These are phyloP conservation scores for Corydoras sp. DNA, from an alignment of 2,113 vertebrate genomes.

Conservation along the genomic window DNA sequence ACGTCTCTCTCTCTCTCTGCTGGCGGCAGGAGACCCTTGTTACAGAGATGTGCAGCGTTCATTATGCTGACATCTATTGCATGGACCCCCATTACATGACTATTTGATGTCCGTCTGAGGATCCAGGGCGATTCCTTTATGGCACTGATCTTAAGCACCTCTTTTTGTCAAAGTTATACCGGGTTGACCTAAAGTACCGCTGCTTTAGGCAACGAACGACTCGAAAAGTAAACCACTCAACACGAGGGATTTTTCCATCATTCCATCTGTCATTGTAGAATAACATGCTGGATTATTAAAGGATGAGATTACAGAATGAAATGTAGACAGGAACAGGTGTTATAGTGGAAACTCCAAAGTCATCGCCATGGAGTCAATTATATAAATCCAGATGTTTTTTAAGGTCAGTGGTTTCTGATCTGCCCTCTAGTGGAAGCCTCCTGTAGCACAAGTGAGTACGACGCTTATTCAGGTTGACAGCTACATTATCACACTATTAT, in stretches of 20 bases:
- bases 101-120: conserved; percentile 32
- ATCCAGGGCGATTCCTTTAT: conserved; percentile 16
- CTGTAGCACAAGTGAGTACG: too few relatives aligned
- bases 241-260: too few relatives aligned
- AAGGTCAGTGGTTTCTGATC: too few relatives aligned
- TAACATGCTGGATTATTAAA: too few relatives aligned
- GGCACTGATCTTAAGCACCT: conserved; percentile 25
- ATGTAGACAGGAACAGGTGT: too few relatives aligned
- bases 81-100: conserved; percentile 28
- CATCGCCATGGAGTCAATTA: not conserved
- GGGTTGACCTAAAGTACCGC: not conserved
- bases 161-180: conserved; percentile 23
- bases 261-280: too few relatives aligned
- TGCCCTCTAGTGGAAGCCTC: too few relatives aligned
- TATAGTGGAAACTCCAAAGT: too few relatives aligned
- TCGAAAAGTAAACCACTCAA: not conserved
- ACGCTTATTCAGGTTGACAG: too few relatives aligned
- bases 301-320: too few relatives aligned
- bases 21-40: conserved; percentile 26
- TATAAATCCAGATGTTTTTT: too few relatives aligned
- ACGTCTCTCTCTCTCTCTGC: conserved; percentile 22
- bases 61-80: conserved; percentile 36
- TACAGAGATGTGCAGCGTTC: conserved; percentile 27
- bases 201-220: not conserved
- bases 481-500: too few relatives aligned